Evolutionary conservation across 2,113 vertebrate genomes (phyloP).

Genomic region (Bubo bubo): DNA sequence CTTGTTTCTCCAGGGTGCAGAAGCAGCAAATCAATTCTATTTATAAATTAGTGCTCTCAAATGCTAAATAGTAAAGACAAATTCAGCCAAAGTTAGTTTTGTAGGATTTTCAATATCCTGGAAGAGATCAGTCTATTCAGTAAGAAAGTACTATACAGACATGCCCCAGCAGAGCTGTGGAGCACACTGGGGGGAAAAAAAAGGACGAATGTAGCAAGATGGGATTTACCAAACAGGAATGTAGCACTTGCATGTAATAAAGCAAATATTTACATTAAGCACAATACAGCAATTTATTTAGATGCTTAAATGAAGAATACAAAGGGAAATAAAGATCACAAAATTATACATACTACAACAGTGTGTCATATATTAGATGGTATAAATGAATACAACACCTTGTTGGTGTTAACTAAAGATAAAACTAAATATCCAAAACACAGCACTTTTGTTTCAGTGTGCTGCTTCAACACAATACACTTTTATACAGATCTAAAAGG

Average conservation of each 20-base stretch:
- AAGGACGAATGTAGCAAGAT: not conserved
- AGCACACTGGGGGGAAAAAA: not conserved
- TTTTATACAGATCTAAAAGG: constrained; percentile 85
- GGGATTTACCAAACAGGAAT: not conserved
- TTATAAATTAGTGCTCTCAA: not conserved
- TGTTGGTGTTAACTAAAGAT: constrained; percentile 82
- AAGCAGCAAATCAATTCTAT: not conserved
- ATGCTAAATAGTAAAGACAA: not conserved
- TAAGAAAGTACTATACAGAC: not conserved
- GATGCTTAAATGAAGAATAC: constrained; percentile 92
- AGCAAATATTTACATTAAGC: constrained; percentile 87
- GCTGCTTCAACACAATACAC: constrained; percentile 86
- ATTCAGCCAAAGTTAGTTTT: not conserved
- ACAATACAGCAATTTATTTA: constrained; percentile 99
- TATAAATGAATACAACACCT: constrained; percentile 84
- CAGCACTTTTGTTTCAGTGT: constrained; percentile 75
- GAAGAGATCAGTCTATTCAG: not conserved
- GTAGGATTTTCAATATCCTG: not conserved
- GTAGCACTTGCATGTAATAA: constrained; percentile 69
- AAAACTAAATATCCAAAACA: constrained; percentile 83
- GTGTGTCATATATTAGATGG: constrained; percentile 88
- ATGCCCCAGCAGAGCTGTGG: not conserved
- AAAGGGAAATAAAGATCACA: constrained; percentile 93
- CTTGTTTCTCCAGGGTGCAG: not conserved
- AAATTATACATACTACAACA: constrained; percentile 92